Base-by-base conservation (phyloP, 2,888 invertebrate species). In the Teleogryllus oceanicus region DNA sequence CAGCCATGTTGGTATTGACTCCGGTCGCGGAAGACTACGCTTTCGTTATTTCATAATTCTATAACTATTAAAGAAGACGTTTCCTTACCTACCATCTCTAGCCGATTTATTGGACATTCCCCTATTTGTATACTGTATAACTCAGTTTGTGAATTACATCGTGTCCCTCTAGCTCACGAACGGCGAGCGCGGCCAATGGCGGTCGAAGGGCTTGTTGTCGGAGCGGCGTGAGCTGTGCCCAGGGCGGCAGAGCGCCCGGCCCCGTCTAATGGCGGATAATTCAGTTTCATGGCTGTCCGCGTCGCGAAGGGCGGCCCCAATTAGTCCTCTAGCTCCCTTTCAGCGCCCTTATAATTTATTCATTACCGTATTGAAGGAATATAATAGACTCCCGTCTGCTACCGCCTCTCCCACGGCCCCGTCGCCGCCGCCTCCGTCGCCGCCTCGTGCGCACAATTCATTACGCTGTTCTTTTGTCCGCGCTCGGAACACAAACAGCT, bases 281-380 rank as follows among this genome's bases (percentile, higher is more conserved):
- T 62, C 62, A 62, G 62, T 62, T 62, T 62, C 62, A 62, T 62
- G 62, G 62, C 62, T 62, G 62, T 62, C 62, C 62, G 62, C 62
- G 62, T n/a, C 62, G 37, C 62, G 62, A 18, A 13, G 62, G 13
- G 4, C 62, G 4, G 13, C 62, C 13, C 62, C 62, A 62, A 62
- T 62, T 62, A 62, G 62, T 62, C 62, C 62, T 62, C 62, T 5
- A n/a, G 13, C 62, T 62, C 12, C 62, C 62, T 62, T 62, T 62
- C 62, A 62, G 62, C 13, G n/a, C 16, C 16, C 62, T 62, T 62
- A 62, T 18, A 62, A 62, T 62, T 62, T 62, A 62, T 62, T 62
- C 62, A 62, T 62, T 62, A 12, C 16, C 62, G 62, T 62, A 62
- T 62, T 62, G 62, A 62, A 62, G 62, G 62, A n/a, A n/a, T n/a